Evolutionary conservation across 1,140 invertebrate species (phyloP), one percentile per base, ranked within the genome.

Genomic region (Drosophila tropicalis): DNA sequence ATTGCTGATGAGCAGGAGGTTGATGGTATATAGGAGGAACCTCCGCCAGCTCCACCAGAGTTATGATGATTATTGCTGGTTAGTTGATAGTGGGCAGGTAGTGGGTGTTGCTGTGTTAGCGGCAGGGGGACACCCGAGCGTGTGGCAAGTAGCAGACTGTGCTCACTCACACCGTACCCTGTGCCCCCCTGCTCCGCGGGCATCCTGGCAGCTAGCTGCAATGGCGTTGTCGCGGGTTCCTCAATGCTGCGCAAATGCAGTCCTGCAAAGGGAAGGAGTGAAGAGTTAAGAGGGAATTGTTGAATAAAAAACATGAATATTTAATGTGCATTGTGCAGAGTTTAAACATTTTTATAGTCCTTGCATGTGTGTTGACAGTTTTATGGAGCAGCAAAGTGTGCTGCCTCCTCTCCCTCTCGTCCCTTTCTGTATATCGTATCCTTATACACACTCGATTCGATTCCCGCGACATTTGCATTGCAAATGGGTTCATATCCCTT

Each of bases 201-300:
- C 95, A 95, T 95, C 90, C 94, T 94, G 40, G 67, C 71, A 22
- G 76, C 71, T 36, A 90, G 34, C 73, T 91, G 79, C 58, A 85
- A 63, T 39, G 87, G 78, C 80, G 80, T 87, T 55, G 90, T 62
- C 25, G 92, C 92, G 92, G 95, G 94, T 93, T 96, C 95, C 92
- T 96, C 96, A 93, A 95, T 95, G 93, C 95, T 96, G 93, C 95
- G 95, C 93, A 96, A 93, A 89, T 96, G 95, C 93, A 96, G 94
- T 93, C 95, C 96, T 96, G 93, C 7, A 93, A 94, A 7, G 41
- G 19, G 22, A 13, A 0, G 44, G 15, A 73, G 5, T 3, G 25
- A 29, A 12, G 7, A 12, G 41, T 6, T 12, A 34, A 1, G 15
- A 13, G n/a, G 7, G n/a, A 61, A 70, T 65, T 36, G 25, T 22